phyloP scores from a whole-genome alignment of 2,113 vertebrate species.

The Sialia sialis region DNA sequence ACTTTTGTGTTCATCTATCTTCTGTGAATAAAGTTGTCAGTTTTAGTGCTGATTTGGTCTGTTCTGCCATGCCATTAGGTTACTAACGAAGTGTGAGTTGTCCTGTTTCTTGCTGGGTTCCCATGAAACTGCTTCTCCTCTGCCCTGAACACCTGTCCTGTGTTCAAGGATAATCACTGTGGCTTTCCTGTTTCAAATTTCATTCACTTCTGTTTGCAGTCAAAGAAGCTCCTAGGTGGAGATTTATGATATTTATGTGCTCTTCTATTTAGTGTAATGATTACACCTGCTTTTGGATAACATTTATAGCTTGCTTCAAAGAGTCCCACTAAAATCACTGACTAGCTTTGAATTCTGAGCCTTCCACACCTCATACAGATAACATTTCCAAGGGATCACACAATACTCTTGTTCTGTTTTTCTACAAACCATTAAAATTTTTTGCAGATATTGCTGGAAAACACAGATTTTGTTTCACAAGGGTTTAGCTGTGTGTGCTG shows the following conservation, averaged over 20 bases:
- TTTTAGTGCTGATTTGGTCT: not conserved
- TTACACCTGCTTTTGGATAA: constrained; percentile 21
- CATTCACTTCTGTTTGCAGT: constrained; percentile 7
- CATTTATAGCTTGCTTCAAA: constrained; percentile 15
- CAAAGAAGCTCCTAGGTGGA: not conserved
- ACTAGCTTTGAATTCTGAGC: not conserved
- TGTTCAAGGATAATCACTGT: not conserved
- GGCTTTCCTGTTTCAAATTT: not conserved
- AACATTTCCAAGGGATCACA: not conserved
- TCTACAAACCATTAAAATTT: not conserved
- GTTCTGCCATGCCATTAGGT: not conserved
- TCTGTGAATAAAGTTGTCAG: not conserved
- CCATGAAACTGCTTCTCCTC: not conserved
- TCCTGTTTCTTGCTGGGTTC: not conserved
- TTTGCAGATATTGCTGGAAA: not conserved
- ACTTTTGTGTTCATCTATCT: not conserved
- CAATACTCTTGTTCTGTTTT: not conserved
- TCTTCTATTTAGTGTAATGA: constrained; percentile 48
- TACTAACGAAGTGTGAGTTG: not conserved
- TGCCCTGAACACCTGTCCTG: not conserved
- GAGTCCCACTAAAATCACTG: not conserved
- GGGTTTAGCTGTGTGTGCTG: not conserved
- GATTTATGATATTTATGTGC: constrained; percentile 40
- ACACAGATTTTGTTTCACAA: not conserved
- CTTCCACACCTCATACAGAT: not conserved